Conservation (phyloP, 2,797 vertebrate genomes). For the Paramormyrops hopkinsi region DNA sequence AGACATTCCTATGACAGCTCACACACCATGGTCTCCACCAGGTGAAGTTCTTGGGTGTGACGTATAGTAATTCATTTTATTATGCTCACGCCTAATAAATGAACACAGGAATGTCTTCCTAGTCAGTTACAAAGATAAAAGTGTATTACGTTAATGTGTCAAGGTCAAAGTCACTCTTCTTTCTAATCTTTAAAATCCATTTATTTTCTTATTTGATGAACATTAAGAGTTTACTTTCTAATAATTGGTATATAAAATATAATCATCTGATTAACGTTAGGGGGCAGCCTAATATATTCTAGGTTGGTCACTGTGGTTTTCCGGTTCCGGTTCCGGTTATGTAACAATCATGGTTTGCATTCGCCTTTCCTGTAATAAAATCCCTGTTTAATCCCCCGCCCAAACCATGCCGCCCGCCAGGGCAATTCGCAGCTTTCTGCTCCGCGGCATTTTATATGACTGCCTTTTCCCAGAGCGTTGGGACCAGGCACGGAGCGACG, state of each 20-base stretch:
- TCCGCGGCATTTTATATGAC: neutral
- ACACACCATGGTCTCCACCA: neutral
- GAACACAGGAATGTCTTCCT: neutral
- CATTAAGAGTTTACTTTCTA: neutral
- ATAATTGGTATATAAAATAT: neutral
- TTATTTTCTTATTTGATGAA: neutral
- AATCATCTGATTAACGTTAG: neutral
- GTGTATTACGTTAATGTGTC: neutral
- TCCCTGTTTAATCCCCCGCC: conserved; percentile 18
- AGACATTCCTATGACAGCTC: neutral
- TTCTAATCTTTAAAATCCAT: neutral
- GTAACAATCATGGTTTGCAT: conserved; percentile 18
- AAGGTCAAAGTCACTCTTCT: neutral
- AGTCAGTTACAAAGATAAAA: neutral
- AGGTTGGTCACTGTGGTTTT: neutral
- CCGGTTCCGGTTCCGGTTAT: conserved; percentile 3
- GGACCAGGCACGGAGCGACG: neutral
- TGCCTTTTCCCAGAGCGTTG: neutral
- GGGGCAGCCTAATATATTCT: neutral
- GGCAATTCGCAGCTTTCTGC: neutral
- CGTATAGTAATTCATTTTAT: neutral
- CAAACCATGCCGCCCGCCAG: conserved; percentile 3
- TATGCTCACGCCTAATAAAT: neutral
- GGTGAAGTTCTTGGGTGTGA: neutral
- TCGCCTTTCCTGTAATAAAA: conserved; percentile 21